Base-by-base conservation (phyloP, 2,113 vertebrate species). In the Antechinus flavipes region DNA sequence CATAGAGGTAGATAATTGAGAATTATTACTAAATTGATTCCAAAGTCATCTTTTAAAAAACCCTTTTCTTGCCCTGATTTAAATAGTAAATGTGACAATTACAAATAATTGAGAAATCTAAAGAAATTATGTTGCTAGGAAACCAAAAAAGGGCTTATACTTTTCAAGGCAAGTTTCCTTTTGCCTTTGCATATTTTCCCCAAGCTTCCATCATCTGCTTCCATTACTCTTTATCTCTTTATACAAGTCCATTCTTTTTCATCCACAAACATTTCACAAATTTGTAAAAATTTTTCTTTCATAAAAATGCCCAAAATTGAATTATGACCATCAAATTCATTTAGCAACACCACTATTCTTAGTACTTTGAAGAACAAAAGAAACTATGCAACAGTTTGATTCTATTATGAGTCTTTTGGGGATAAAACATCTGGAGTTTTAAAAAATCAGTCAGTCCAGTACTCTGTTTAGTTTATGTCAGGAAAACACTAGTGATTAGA, bases 91-190 rank as follows among this genome's bases (percentile, higher is more conserved):
- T 96, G 96, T 94, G 96, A 97, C 96, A 98, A 97, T 98, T 98
- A 97, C 92, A 93, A 95, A 96, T 95, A 96, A 91, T 93, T 94
- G 94, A 97, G 91, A 98, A 98, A 97, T 97, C 95, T 96, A 93
- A 97, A 97, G 96, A 97, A 98, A 97, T 96, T 91, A 96, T 35
- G 98, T 99, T 98, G 98, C 98, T 99, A 99, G 97, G 98, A 98
- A 97, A 98, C 98, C 93, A 91, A 95, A 95, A 95, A 96, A 93
- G 93, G 56, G 90, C 94, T 96, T 98, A 92, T 95, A 96, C 96
- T 97, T 68, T 97, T 97, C 58, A 89, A 97, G 93, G 97, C 55
- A 89, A 95, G 90, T 97, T 97, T 97, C 93, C 95, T 93, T 96
- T 96, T 98, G 94, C 42, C 47, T 55, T 8, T 58, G 84, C 95